These are phyloP conservation scores for Columba livia DNA, from an alignment of 2,113 vertebrate species.

Conservation along the genomic window DNA sequence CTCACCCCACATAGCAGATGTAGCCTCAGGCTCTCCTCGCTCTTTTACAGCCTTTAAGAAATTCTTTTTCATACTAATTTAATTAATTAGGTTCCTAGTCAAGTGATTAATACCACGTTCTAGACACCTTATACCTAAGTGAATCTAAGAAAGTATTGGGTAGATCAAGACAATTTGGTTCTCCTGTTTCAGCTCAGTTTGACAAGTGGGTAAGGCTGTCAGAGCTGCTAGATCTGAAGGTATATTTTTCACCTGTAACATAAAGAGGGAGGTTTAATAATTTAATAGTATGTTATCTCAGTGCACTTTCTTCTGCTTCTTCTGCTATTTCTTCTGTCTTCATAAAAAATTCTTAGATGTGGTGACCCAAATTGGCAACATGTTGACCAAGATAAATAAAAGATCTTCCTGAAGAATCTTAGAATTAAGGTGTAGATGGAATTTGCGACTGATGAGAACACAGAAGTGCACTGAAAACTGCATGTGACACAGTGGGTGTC, in stretches of 20 bases:
- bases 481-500: background rate
- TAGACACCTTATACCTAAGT: background rate
- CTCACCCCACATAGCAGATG: accelerated
- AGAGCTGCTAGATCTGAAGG: background rate
- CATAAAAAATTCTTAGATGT: background rate
- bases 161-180: background rate
- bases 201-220: background rate
- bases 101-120: background rate
- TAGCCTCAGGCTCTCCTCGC: background rate
- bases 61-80: background rate
- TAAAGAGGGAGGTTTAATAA: conserved; percentile 43
- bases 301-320: background rate
- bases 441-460: background rate
- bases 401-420: background rate
- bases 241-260: conserved; percentile 38
- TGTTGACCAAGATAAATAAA: background rate
- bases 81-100: background rate
- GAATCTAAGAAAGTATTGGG: background rate
- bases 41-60: background rate
- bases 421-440: background rate
- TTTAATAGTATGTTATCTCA: background rate
- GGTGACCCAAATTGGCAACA: background rate
- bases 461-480: background rate
- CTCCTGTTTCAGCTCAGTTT: background rate
- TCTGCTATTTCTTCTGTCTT: background rate